phyloP scores from a whole-genome alignment of 1,140 invertebrate genomes.

The Xylocopa sonorina region DNA sequence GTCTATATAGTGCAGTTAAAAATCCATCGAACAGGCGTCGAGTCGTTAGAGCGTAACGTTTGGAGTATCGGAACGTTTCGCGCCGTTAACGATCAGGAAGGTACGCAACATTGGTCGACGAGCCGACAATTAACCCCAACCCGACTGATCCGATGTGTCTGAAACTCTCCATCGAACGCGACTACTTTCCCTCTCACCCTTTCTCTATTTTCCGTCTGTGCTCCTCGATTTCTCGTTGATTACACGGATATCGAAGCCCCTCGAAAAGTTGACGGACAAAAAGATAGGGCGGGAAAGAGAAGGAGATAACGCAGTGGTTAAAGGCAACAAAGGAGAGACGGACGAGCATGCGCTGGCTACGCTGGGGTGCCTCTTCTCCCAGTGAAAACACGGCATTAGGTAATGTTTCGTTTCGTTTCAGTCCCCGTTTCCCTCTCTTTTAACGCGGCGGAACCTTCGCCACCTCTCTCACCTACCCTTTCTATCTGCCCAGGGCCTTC shows the following conservation, averaged over 20 bases:
- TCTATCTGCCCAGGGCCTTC: neutral
- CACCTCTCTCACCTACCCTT: neutral
- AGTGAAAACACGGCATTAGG: constrained; percentile 56
- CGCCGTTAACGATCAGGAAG: constrained; percentile 32
- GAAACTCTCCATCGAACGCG: neutral
- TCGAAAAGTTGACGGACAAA: constrained; percentile 42
- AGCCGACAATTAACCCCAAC: constrained; percentile 34
- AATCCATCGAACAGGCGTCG: constrained; percentile 16
- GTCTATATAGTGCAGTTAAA: constrained; percentile 1
- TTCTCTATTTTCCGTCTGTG: neutral
- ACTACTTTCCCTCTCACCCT: neutral
- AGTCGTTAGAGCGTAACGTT: neutral
- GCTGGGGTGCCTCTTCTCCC: constrained; percentile 15
- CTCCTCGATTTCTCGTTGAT: constrained; percentile 51
- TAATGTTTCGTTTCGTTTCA: constrained; percentile 53
- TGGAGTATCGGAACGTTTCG: constrained; percentile 16
- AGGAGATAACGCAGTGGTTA: constrained; percentile 24
- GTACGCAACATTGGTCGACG: constrained; percentile 5
- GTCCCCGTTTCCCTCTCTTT: neutral
- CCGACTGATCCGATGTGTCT: neutral
- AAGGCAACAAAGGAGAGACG: constrained; percentile 22
- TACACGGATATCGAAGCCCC: constrained; percentile 56
- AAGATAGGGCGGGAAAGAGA: constrained; percentile 9
- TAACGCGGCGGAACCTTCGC: constrained; percentile 17
- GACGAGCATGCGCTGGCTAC: neutral